These are phyloP conservation scores for Muscicapa striata DNA, from an alignment of 2,797 vertebrate species.

Conservation along the genomic window DNA sequence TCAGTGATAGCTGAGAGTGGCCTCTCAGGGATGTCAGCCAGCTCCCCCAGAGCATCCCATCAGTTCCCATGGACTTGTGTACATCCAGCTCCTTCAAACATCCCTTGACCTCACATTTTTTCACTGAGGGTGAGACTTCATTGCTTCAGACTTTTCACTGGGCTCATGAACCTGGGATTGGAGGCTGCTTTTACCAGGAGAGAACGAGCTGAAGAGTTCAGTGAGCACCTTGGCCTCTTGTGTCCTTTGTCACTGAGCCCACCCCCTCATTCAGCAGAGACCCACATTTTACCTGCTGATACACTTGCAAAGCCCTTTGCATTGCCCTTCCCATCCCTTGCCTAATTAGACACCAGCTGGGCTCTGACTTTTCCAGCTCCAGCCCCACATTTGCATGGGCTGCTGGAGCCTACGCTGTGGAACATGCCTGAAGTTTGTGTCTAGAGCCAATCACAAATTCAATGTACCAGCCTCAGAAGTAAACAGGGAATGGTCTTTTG, in stretches of 20 bases:
- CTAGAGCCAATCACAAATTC: not conserved
- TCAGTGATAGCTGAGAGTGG: not conserved
- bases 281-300: not conserved
- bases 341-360: not conserved
- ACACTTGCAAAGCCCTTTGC: not conserved
- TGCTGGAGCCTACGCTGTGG: not conserved
- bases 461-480: not conserved
- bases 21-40: not conserved
- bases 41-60: not conserved
- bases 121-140: not conserved
- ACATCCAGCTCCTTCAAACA: not conserved
- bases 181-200: not conserved
- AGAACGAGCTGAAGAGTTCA: fast-evolving
- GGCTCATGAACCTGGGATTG: not conserved
- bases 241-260: not conserved
- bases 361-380: not conserved
- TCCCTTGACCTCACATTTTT: not conserved
- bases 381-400: fast-evolving
- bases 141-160: not conserved
- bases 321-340: not conserved
- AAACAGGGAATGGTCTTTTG: not conserved
- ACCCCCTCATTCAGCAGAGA: not conserved
- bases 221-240: not conserved
- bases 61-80: not conserved
- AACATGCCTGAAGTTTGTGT: not conserved